These are phyloP conservation scores for Vespertilio murinus DNA, from an alignment of 2,797 vertebrate species.

Conservation along the genomic window DNA sequence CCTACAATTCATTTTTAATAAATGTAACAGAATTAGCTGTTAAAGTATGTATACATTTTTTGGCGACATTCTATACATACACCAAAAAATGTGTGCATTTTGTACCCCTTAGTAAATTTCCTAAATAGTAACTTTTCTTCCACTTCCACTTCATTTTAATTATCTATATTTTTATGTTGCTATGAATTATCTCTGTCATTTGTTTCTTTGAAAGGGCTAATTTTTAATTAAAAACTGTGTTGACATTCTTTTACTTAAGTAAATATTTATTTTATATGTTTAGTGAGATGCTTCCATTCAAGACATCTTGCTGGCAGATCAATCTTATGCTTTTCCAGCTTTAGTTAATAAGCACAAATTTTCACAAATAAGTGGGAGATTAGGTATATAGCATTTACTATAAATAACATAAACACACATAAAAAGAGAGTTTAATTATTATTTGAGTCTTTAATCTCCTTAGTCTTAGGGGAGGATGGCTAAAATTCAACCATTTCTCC, in stretches of 20 bases:
- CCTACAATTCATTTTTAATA: too few relatives aligned
- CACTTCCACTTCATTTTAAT: not conserved
- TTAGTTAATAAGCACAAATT: conserved; percentile 45
- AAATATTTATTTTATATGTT: conserved; percentile 18
- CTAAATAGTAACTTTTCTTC: not conserved
- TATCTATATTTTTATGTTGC: not conserved
- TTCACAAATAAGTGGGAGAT: conserved; percentile 46
- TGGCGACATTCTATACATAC: not conserved
- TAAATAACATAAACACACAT: conserved; percentile 56
- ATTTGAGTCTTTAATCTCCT: conserved; percentile 68
- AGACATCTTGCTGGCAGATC: conserved; percentile 34
- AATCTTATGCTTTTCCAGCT: not conserved
- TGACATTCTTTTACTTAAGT: conserved; percentile 43
- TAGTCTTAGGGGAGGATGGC: conserved; percentile 21
- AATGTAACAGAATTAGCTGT: too few relatives aligned
- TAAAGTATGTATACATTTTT: too few relatives aligned
- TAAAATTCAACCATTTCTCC: conserved; percentile 63
- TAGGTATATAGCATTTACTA: not conserved
- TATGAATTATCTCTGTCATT: not conserved
- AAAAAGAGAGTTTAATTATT: conserved; percentile 31
- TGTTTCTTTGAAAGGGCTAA: not conserved
- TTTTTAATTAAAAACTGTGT: not conserved
- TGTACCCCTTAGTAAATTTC: not conserved
- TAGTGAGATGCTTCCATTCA: conserved; percentile 8
- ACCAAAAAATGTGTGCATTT: not conserved